Evolutionary conservation across 37 sponge, comb jelly and placozoan genomes (phyloP), one percentile per base, ranked within the genome.

Genomic region (Aplysina aerophoba): DNA sequence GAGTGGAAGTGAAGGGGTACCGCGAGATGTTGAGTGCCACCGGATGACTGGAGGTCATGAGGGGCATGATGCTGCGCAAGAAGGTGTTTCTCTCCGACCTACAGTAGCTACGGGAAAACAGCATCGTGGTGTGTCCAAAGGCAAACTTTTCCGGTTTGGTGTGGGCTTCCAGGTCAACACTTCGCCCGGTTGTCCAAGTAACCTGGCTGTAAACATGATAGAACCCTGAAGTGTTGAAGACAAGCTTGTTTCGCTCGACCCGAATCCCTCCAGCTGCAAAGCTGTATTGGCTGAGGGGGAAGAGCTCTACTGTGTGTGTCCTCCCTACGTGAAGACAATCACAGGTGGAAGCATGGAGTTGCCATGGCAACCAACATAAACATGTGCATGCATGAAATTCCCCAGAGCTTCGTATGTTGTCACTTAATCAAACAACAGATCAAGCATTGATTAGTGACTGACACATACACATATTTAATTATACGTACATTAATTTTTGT

Each of bases 151-250:
- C 37, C 15, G 35, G 33, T 15, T 50, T 75, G 22, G 35, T 40
- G 78, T 40, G 22, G 54, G 33, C 37, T 31, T 40, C 50, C 50
- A 44, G 5, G 78, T 75, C n/a, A 3, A 71, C 73, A 19, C 24
- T 75, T 15, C n/a, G 35, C 24, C 53, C 78, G 24, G 33, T 44
- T 17, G 22, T 3, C 78, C 78, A 75, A 15, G 78, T 40, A 22
- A 75, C 53, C 53, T 75, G 78, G 40, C 78, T 75, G 53, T 75
- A 75, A n/a, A 75, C 38, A 36, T 75, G 78, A 25, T 75, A 75
- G 54, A 40, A 1, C 13, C 78, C 78, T 44, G 50, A 3, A 44
- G 50, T 44, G 50, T 44, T 8, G 8, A 44, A 44, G 50, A 44
- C 50, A 8, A 44, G 50, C 50, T 11, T 44, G 50, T 44, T 44